A percentile compares a stretch with the other conserved stretches of the same genome.
These are phyloP conservation scores for Ochropleura plecta DNA, from an alignment of 2,888 invertebrate species.

Conservation along the genomic window DNA sequence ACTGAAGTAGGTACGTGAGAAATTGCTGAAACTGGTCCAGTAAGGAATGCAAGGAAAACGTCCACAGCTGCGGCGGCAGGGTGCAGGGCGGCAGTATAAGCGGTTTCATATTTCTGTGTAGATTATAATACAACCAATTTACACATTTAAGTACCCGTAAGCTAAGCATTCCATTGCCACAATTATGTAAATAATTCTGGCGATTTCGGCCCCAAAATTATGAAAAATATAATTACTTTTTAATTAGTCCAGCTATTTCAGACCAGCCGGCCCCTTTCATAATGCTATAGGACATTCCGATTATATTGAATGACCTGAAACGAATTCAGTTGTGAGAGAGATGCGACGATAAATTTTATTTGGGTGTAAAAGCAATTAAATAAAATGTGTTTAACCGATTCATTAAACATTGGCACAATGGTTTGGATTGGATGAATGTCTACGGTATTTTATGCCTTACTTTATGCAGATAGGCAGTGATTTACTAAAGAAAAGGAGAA, in stretches of 20 bases:
- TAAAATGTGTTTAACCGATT: conserved; percentile 57
- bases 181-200: conserved; percentile 30
- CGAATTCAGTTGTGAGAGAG: conserved; percentile 39
- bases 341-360: conserved; percentile 38
- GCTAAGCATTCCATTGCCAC: conserved; percentile 8
- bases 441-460: conserved; percentile 43
- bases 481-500: conserved; percentile 63
- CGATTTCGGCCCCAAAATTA: conserved; percentile 28
- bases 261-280: conserved; percentile 12
- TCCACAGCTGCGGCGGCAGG: neutral
- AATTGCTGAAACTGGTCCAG: neutral
- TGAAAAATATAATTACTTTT: conserved; percentile 45
- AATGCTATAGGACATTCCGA: conserved; percentile 35
- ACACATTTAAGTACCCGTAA: neutral
- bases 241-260: conserved; percentile 38
- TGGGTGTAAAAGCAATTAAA: conserved; percentile 54
- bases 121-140: neutral
- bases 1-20: neutral
- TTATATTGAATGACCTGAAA: conserved; percentile 43
- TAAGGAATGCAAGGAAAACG: conserved; percentile 3
- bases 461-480: conserved; percentile 61
- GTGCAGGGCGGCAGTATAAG: neutral
- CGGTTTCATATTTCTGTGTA: neutral
- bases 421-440: conserved; percentile 46
- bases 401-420: conserved; percentile 58